Conservation (phyloP, 2,113 vertebrate genomes). For the Scomber scombrus region DNA sequence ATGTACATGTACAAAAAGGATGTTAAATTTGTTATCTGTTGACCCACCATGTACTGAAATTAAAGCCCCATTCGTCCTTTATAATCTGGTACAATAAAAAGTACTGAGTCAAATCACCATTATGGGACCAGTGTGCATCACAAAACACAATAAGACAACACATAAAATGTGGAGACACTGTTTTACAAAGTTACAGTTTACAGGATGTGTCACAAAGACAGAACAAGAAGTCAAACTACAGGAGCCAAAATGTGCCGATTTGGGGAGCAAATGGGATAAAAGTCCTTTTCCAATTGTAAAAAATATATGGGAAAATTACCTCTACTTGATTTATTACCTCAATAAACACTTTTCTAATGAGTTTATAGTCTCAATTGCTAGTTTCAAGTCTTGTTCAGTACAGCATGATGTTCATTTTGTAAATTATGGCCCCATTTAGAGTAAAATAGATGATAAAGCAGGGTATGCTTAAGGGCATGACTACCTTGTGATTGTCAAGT, state of each 20-base stretch:
- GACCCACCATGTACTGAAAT: background rate
- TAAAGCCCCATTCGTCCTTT: constrained; percentile 33
- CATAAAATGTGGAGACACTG: background rate
- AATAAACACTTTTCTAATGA: no score
- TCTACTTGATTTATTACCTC: no score
- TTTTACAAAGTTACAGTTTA: background rate
- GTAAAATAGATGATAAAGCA: no score
- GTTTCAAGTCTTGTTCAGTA: no score
- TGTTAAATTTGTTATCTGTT: background rate
- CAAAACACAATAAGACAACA: background rate
- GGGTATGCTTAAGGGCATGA: no score
- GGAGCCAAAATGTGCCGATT: background rate
- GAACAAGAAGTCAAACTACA: background rate
- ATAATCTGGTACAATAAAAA: background rate
- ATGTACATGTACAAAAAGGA: background rate
- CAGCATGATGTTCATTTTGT: no score
- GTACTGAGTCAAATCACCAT: background rate
- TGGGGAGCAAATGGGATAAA: background rate
- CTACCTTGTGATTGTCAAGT: no score
- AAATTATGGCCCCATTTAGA: no score
- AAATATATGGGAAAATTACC: no score
- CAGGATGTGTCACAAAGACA: background rate
- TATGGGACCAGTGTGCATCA: background rate
- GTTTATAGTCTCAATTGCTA: no score
- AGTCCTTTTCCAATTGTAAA: background rate